These are phyloP conservation scores for Drosophila novamexicana DNA, from an alignment of 1,140 invertebrate species.

Conservation along the genomic window DNA sequence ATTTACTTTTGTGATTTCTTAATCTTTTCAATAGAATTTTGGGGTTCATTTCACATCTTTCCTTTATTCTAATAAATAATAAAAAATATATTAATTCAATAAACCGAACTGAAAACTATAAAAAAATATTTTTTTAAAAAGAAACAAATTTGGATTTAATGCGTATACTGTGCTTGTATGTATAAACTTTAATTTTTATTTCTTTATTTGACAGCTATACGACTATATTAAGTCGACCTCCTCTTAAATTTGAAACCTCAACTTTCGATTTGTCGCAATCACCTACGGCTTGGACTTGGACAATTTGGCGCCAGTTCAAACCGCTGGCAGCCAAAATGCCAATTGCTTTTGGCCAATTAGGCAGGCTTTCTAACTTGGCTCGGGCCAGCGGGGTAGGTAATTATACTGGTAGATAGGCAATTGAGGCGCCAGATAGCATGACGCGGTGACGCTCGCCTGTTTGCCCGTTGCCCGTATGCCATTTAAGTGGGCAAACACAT, in stretches of 20 bases:
- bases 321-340: conserved; percentile 34
- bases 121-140: too few relatives aligned
- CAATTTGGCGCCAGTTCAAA: conserved; percentile 19
- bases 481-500: conserved; percentile 62
- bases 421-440: conserved; percentile 51
- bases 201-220: neutral
- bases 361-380: conserved; percentile 58
- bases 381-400: conserved; percentile 47
- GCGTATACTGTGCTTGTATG: too few relatives aligned
- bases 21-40: too few relatives aligned
- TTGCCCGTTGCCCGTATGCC: conserved; percentile 41
- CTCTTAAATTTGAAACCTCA: neutral
- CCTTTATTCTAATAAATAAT: too few relatives aligned
- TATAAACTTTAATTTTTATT: too few relatives aligned
- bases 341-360: conserved; percentile 63
- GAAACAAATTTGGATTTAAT: too few relatives aligned
- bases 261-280: conserved; percentile 1
- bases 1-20: too few relatives aligned
- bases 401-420: conserved; percentile 49
- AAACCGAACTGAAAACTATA: too few relatives aligned
- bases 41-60: too few relatives aligned
- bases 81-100: too few relatives aligned
- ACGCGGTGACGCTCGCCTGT: conserved; percentile 19
- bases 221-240: conserved; percentile 1
- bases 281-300: neutral